Percentiles rank a stretch among this genome's conserved stretches.
phyloP scores from a whole-genome alignment of 2,888 invertebrate genomes.

The Craniophora ligustri region DNA sequence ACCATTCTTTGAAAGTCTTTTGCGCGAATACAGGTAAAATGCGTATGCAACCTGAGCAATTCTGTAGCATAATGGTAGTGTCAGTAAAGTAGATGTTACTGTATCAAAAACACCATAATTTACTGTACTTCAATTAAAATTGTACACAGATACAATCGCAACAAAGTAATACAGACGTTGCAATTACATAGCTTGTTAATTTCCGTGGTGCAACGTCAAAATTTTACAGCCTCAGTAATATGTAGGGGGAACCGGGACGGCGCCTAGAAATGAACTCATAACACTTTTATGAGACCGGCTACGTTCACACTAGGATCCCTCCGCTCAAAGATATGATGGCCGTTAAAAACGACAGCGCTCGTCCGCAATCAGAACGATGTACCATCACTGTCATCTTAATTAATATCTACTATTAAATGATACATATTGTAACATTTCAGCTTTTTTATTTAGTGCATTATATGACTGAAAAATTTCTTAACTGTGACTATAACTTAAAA shows the following conservation, averaged over 20 bases:
- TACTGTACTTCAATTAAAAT: background rate
- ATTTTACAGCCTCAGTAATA: conserved; percentile 51
- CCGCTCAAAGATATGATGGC: conserved; percentile 74
- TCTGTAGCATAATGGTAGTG: too few species aligned
- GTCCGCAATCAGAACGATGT: conserved; percentile 75
- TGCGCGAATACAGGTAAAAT: too few species aligned
- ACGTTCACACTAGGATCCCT: conserved; percentile 63
- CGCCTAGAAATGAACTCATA: conserved; percentile 83
- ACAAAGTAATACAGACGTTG: conserved; percentile 32
- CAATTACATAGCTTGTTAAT: conserved; percentile 53
- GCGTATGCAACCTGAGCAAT: too few species aligned
- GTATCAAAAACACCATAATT: background rate
- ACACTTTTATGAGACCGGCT: conserved; percentile 79
- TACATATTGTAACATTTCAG: conserved; percentile 58
- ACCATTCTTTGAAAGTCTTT: too few species aligned
- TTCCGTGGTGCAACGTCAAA: conserved; percentile 53
- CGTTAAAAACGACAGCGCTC: conserved; percentile 78
- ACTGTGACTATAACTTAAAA: too few species aligned
- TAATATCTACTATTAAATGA: conserved; percentile 75
- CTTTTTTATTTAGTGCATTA: too few species aligned
- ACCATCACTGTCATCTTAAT: conserved; percentile 78
- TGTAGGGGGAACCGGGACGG: conserved; percentile 53
- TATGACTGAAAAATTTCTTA: too few species aligned
- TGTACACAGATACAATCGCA: conserved; percentile 2
- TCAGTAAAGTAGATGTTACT: background rate